Evolutionary conservation across 1,140 invertebrate species (phyloP), one percentile per base, ranked within the genome.

Genomic region (Drosophila oshimai): DNA sequence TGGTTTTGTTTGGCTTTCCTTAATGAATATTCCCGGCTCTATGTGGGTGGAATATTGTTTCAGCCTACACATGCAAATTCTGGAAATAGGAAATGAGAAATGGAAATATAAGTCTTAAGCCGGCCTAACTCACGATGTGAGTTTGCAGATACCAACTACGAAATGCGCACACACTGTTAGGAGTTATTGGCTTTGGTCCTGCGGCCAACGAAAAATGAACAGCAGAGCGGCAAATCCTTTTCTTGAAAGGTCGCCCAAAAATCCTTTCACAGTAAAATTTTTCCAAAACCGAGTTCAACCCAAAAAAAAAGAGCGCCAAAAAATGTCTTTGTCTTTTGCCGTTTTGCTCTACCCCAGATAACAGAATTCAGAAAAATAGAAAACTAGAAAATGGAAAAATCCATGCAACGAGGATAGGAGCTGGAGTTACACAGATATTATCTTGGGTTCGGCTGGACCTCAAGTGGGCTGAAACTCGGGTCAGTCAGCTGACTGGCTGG

Each of bases 241-340:
- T 67, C 71, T 29, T 24, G 53, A 70, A 71, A 71, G 79, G 44
- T 53, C 28, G 26, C 45, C 46, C 50, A 51, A 55, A 72, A 73
- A 68, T 80, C 72, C 76, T 80, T 81, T 80, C 73, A 80, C 68
- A 80, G 72, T 76, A 72, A 75, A 75, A 86, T 79, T 74, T 37
- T 13, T 28, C 7, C 17, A 26, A 26, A 18, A 4, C 37, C 31
- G 33, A 42, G 22, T 20, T 2, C 44, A 49, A 53, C 33, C 36
- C 28, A 17, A 34, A 34, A 44, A 80, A 87, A 86, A 84, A 84
- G 71, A 86, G 81, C 81, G 81, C 81, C 81, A 86, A 86, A 86
- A 87, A 70, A 58, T 47, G 46, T 69, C 61, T 64, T 74, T 47
- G 65, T 71, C 55, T 33, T 55, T 20, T 9, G 20, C 15, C 29